Evolutionary conservation across 2,113 vertebrate genomes (phyloP).

Genomic region (Tyrannus savana): DNA sequence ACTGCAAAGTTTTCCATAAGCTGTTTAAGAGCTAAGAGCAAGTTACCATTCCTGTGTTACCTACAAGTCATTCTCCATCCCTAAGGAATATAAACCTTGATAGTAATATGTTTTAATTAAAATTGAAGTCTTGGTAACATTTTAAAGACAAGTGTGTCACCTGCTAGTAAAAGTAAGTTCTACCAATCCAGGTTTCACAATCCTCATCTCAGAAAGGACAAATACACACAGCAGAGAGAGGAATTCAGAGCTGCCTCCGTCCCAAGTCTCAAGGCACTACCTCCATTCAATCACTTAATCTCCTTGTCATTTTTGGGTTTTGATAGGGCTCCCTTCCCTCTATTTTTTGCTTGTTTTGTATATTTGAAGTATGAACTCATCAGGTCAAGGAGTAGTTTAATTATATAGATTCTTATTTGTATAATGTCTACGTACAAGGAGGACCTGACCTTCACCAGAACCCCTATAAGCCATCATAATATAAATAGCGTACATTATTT

Average conservation of each 20-base stretch:
- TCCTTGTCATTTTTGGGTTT: neutral
- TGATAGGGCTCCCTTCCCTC: neutral
- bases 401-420: constrained; percentile 62
- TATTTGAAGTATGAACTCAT: constrained; percentile 60
- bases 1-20: neutral
- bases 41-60: neutral
- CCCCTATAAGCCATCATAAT: constrained; percentile 60
- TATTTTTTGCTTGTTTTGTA: constrained; percentile 29
- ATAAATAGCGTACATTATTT: constrained; percentile 64
- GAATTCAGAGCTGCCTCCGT: neutral
- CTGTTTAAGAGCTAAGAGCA: neutral
- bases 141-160: neutral
- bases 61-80: neutral
- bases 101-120: neutral
- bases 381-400: constrained; percentile 55
- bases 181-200: neutral
- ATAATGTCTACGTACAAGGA: constrained; percentile 52
- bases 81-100: neutral
- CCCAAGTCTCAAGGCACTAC: neutral
- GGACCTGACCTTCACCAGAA: constrained; percentile 63
- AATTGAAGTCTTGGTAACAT: neutral
- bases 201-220: neutral
- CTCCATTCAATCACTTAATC: neutral
- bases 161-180: neutral
- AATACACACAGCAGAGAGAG: neutral